Percentiles rank a stretch among this genome's conserved stretches.
phyloP scores from a whole-genome alignment of 1,140 invertebrate species.

The Listronotus bonariensis region DNA sequence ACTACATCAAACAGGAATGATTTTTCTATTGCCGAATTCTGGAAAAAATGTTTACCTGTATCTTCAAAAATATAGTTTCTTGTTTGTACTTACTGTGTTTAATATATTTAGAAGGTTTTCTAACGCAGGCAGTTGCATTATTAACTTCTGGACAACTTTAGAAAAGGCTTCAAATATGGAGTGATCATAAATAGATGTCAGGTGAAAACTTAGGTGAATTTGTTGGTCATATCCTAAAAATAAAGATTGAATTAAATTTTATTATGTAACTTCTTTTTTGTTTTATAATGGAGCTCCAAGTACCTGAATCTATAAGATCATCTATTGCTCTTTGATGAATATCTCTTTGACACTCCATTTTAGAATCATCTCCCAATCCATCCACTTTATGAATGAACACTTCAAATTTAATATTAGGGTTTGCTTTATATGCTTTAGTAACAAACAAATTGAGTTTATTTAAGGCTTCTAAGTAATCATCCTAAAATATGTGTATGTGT shows the following conservation, averaged over 20 bases:
- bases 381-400: constrained; percentile 99
- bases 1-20: constrained; percentile 99
- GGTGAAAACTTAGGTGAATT: constrained; percentile 92
- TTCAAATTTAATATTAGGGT: constrained; percentile 97
- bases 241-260: background rate
- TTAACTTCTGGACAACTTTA: constrained; percentile 99
- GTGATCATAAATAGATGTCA: constrained; percentile 99
- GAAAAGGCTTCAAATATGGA: constrained; percentile 99
- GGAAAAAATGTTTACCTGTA: constrained; percentile 12
- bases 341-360: constrained; percentile 97
- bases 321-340: constrained; percentile 97
- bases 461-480: constrained; percentile 96
- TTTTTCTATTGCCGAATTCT: constrained; percentile 98
- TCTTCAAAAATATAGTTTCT: no score
- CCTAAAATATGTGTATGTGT: no score
- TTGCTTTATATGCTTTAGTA: constrained; percentile 94
- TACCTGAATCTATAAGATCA: constrained; percentile 86
- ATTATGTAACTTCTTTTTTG: background rate
- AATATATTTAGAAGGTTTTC: constrained; percentile 99
- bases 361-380: constrained; percentile 96
- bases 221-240: constrained; percentile 73
- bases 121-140: constrained; percentile 94
- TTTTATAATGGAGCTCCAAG: constrained; percentile 35
- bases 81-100: constrained; percentile 81
- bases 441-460: constrained; percentile 91